Conservation (phyloP, 92 coral and sea anemone genomes). For the Zoanthus sansibaricus region DNA sequence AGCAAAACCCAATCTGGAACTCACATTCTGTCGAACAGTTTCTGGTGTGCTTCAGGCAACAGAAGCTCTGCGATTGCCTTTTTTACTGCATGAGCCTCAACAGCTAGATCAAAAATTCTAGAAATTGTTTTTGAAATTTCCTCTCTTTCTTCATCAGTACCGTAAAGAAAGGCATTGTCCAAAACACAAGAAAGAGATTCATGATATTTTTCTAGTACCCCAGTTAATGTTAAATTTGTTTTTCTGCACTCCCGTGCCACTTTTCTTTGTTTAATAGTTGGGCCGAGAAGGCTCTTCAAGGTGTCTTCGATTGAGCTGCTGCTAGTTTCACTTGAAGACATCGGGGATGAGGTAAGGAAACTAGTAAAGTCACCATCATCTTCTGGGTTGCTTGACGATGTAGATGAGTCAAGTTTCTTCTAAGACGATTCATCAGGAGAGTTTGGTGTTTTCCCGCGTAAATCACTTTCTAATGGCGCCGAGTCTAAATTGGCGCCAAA, state of each 20-base stretch:
- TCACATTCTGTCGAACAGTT: neutral
- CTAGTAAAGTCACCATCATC: no score
- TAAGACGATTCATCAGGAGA: no score
- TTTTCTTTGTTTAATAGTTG: no score
- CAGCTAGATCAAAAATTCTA: neutral
- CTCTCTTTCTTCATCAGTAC: neutral
- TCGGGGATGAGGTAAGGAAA: no score
- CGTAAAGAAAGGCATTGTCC: conserved; percentile 3
- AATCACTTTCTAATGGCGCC: neutral
- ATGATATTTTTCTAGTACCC: neutral
- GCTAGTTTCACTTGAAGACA: no score
- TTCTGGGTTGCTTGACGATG: no score
- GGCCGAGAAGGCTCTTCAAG: no score
- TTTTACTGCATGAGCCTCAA: conserved; percentile 37
- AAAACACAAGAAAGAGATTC: conserved; percentile 42
- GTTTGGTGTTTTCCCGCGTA: neutral
- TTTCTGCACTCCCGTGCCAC: no score
- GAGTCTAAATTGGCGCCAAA: neutral
- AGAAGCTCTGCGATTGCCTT: conserved; percentile 20
- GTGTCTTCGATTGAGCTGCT: no score
- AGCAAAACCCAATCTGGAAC: neutral
- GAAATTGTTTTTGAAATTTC: conserved; percentile 41
- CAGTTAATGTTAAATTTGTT: no score
- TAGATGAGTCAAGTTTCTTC: no score
- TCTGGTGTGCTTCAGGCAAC: neutral